phyloP scores from a whole-genome alignment of 1,140 invertebrate genomes.

The Rhynchophorus ferrugineus region DNA sequence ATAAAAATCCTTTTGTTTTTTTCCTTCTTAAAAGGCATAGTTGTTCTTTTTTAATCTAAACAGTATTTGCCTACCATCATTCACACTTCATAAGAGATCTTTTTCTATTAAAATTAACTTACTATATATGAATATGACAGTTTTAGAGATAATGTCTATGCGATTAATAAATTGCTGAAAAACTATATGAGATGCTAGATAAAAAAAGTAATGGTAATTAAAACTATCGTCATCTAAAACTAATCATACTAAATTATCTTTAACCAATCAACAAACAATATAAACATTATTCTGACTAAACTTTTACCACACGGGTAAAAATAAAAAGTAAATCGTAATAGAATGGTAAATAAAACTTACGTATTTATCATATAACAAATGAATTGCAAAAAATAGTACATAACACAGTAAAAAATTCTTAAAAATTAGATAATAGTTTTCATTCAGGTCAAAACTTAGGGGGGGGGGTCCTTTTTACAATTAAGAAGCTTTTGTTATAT shows the following conservation, averaged over 20 bases:
- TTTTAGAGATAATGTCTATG: conserved; percentile 1
- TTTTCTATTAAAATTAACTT: conserved; percentile 3
- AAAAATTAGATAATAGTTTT: not conserved
- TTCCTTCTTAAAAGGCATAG: not conserved
- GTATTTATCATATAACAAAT: conserved; percentile 5
- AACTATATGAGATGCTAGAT: not conserved
- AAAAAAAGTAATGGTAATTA: conserved; percentile 1
- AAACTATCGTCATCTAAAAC: conserved; percentile 2
- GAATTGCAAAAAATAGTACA: conserved; percentile 4
- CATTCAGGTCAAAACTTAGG: conserved; percentile 1
- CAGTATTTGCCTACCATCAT: conserved; percentile 6
- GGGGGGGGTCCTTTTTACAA: not conserved
- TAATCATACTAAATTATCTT: conserved; percentile 4
- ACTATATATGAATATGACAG: conserved; percentile 3
- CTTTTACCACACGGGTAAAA: not conserved
- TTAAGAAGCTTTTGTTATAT: not conserved
- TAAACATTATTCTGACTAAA: conserved; percentile 3
- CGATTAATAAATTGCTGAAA: conserved; percentile 1
- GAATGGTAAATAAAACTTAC: conserved; percentile 2
- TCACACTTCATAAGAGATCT: conserved; percentile 19
- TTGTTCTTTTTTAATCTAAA: conserved; percentile 1
- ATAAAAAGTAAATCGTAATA: conserved; percentile 6
- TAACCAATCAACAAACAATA: conserved; percentile 4
- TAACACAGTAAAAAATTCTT: conserved; percentile 2
- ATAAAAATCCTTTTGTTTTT: conserved; percentile 6